A percentile compares a stretch with the other conserved stretches of the same genome.
phyloP scores from a whole-genome alignment of 53 echinoderm and acorn worm genomes.

The Apostichopus leukothele region DNA sequence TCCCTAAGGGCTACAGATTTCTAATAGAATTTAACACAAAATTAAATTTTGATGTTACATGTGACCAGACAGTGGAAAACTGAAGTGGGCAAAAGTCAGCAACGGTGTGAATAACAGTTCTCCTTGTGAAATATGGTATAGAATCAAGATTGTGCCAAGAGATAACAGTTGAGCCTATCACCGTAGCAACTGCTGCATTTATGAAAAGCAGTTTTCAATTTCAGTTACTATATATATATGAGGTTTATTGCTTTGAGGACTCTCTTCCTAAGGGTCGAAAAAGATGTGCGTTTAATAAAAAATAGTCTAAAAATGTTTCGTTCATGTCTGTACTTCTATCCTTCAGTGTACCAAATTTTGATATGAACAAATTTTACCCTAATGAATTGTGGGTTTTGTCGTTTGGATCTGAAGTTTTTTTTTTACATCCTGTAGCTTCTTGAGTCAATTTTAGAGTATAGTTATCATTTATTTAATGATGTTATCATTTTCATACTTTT shows the following conservation, averaged over 20 bases:
- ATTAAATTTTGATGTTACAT: not conserved
- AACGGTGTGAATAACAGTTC: not conserved
- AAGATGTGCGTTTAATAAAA: not conserved
- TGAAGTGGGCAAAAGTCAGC: not conserved
- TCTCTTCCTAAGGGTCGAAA: not conserved
- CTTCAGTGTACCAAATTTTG: no score
- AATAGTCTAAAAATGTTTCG: no score
- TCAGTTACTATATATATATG: not conserved
- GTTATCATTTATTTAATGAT: no score
- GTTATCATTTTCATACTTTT: no score
- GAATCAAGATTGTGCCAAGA: not conserved
- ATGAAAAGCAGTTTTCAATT: not conserved
- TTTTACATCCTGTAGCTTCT: no score
- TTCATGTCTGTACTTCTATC: no score
- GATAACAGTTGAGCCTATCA: not conserved
- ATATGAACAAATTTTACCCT: no score
- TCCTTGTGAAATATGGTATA: not conserved
- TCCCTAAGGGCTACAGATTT: not conserved
- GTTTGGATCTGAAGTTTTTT: no score
- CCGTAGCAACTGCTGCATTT: not conserved
- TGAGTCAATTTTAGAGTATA: no score
- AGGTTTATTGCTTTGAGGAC: not conserved
- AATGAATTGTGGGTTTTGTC: no score
- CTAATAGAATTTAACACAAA: conserved; percentile 21
- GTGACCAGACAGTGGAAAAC: not conserved